phyloP scores from a whole-genome alignment of 2,113 vertebrate species.

The Ellobius talpinus region DNA sequence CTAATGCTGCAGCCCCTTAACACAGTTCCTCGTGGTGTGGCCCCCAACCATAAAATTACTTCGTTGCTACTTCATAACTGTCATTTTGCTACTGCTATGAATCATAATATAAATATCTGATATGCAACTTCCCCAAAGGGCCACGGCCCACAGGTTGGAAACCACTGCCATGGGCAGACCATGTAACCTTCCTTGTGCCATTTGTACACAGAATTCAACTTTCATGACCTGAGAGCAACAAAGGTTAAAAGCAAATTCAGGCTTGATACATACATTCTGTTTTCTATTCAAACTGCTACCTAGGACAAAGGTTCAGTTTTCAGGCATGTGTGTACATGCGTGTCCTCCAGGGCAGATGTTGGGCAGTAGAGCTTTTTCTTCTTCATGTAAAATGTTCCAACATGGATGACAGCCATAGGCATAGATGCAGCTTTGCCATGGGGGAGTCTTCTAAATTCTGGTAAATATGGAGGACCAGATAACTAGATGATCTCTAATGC shows the following conservation, averaged over 20 bases:
- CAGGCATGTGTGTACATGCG: neutral
- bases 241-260: neutral
- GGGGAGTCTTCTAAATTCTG: neutral
- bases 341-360: neutral
- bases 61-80: neutral
- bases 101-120: neutral
- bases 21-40: too few species aligned
- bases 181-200: constrained; percentile 40
- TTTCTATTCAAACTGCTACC: constrained; percentile 50
- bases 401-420: neutral
- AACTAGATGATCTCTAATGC: neutral
- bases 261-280: constrained; percentile 28
- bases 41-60: neutral
- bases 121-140: neutral
- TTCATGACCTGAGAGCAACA: constrained; percentile 61
- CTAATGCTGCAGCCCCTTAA: neutral
- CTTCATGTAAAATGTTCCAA: neutral
- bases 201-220: neutral
- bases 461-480: neutral
- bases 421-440: neutral
- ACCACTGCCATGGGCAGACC: neutral
- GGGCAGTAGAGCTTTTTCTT: neutral
- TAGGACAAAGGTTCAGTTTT: constrained; percentile 1
- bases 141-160: neutral
- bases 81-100: neutral